A percentile compares a stretch with the other conserved stretches of the same genome.
Evolutionary conservation across 2,113 vertebrate genomes (phyloP).

Genomic region (Dasyornis broadbenti): DNA sequence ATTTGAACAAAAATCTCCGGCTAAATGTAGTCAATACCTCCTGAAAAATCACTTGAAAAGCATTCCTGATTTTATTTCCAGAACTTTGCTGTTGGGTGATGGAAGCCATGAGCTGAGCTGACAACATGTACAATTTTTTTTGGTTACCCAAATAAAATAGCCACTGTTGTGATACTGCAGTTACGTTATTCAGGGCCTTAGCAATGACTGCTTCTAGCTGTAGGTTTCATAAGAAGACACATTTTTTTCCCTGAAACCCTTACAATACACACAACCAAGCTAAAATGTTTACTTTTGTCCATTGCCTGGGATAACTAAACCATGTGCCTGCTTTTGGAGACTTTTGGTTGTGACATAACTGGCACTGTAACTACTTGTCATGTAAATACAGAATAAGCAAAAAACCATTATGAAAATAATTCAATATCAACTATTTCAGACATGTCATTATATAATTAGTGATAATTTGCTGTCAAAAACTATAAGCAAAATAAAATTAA

Average conservation of each 20-base stretch:
- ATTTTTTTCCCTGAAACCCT: not conserved
- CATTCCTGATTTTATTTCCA: not conserved
- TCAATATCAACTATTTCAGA: not conserved
- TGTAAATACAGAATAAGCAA: not conserved
- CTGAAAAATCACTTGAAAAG: not conserved
- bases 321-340: not conserved
- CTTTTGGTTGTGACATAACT: not conserved
- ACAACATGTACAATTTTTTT: not conserved
- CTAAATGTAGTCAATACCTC: not conserved
- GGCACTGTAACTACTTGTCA: not conserved
- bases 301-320: not conserved
- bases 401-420: not conserved
- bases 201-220: not conserved
- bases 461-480: conserved; percentile 24
- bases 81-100: not conserved
- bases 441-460: not conserved
- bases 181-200: not conserved
- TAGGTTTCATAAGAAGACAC: not conserved
- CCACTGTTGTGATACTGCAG: not conserved
- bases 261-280: not conserved
- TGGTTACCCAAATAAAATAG: not conserved
- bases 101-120: not conserved
- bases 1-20: not conserved
- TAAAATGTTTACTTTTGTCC: not conserved
- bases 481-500: not conserved